A percentile compares a stretch with the other conserved stretches of the same genome.
Conservation (phyloP, 1,140 invertebrate genomes). For the Vollenhovia emeryi region DNA sequence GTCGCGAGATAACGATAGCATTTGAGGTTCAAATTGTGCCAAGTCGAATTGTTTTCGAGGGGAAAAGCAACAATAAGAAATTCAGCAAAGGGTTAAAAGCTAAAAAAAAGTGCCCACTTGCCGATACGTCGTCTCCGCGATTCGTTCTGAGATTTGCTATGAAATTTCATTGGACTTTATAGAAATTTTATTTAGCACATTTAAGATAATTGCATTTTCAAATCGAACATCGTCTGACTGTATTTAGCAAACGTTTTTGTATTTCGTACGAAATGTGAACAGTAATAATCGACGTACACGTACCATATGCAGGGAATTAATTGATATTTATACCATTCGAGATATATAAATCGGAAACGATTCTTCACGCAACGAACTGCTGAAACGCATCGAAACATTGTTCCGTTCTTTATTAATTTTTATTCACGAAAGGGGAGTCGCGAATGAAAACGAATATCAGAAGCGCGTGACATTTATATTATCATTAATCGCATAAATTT, state of each 20-base stretch:
- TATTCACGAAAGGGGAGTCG: not conserved
- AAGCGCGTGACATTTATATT: not conserved
- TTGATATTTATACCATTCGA: not conserved
- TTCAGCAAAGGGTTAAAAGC: not conserved
- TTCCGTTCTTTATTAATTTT: not conserved
- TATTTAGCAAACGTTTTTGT: not conserved
- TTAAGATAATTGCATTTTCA: not conserved
- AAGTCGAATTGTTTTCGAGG: not conserved
- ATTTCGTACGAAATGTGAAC: not conserved
- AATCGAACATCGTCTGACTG: not conserved
- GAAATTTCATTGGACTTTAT: not conserved
- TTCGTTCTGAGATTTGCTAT: not conserved
- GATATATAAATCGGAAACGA: not conserved
- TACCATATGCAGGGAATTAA: not conserved
- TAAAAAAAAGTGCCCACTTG: not conserved
- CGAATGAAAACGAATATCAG: not conserved
- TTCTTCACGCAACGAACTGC: not conserved
- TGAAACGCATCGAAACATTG: slow-evolving; percentile 4
- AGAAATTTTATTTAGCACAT: not conserved
- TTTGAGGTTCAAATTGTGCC: not conserved
- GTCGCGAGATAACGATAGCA: not conserved
- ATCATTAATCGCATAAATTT: not conserved
- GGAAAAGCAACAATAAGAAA: not conserved
- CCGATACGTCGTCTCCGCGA: not conserved
- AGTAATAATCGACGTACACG: not conserved